Conservation (phyloP, 2,797 vertebrate species). For the Lepus townsendii region DNA sequence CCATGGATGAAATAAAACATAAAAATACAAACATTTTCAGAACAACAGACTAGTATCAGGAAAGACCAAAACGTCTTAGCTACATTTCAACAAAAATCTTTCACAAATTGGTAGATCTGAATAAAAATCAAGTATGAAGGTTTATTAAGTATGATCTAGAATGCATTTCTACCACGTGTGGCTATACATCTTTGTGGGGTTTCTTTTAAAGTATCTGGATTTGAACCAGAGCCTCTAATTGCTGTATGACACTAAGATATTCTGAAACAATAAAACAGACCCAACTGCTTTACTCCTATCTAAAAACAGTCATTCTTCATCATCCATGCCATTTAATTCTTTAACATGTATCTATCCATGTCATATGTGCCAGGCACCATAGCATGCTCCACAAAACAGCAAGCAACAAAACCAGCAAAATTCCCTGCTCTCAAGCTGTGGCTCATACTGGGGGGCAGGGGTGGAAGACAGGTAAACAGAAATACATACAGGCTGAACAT, state of each 20-base stretch:
- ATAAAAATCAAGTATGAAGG: neutral
- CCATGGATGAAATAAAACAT: conserved; percentile 31
- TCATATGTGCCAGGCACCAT: neutral
- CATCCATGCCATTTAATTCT: conserved; percentile 19
- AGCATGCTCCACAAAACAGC: neutral
- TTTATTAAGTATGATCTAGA: neutral
- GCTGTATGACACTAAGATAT: neutral
- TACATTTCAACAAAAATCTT: neutral
- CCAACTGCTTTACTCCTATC: neutral
- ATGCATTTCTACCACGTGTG: neutral
- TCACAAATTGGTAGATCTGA: neutral
- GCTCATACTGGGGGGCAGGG: neutral
- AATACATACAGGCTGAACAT: neutral
- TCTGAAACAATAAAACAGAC: neutral
- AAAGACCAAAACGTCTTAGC: neutral
- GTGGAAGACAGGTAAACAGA: neutral
- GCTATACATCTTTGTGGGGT: neutral
- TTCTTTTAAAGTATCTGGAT: conserved; percentile 35
- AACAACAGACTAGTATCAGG: neutral
- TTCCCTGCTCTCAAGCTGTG: neutral
- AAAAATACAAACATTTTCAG: conserved; percentile 31
- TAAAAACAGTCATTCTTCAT: conserved; percentile 38
- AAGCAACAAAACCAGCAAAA: neutral
- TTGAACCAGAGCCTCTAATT: neutral
- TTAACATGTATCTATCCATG: neutral